Evolutionary conservation across 2,888 invertebrate genomes (phyloP).

Genomic region (Eucera pruinosa): DNA sequence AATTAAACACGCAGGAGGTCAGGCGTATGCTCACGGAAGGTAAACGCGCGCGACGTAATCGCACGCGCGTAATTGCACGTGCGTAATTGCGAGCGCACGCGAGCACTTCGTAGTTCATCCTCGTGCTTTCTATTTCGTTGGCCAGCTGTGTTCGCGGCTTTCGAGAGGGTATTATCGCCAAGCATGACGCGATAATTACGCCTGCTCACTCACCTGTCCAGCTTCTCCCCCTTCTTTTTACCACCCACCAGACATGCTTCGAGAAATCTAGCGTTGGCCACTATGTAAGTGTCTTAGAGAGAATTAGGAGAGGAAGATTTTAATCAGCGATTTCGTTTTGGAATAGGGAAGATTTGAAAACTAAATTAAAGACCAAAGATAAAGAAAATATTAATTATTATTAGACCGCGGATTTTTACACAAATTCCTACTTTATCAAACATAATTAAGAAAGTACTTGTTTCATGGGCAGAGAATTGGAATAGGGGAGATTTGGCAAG

Average conservation of each 20-base stretch:
- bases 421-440: no score
- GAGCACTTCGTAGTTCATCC: constrained; percentile 33
- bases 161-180: constrained; percentile 67
- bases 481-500: no score
- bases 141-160: constrained; percentile 2
- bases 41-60: constrained; percentile 57
- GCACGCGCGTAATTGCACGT: constrained; percentile 58
- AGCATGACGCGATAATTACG: constrained; percentile 74
- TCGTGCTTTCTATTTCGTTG: constrained; percentile 57
- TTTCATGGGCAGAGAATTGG: no score
- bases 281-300: no score
- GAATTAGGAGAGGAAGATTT: not conserved
- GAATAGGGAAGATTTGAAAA: no score
- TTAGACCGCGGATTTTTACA: no score
- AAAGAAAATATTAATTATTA: no score
- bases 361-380: no score
- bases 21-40: constrained; percentile 19
- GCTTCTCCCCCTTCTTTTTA: not conserved
- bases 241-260: constrained; percentile 30
- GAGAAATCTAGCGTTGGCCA: constrained; percentile 8
- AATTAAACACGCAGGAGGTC: constrained; percentile 46
- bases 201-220: constrained; percentile 33
- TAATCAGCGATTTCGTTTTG: no score
- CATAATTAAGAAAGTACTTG: no score
- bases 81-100: constrained; percentile 68